Conservation (phyloP, 2,888 invertebrate genomes). For the Spatulosminthurus flaviceps region DNA sequence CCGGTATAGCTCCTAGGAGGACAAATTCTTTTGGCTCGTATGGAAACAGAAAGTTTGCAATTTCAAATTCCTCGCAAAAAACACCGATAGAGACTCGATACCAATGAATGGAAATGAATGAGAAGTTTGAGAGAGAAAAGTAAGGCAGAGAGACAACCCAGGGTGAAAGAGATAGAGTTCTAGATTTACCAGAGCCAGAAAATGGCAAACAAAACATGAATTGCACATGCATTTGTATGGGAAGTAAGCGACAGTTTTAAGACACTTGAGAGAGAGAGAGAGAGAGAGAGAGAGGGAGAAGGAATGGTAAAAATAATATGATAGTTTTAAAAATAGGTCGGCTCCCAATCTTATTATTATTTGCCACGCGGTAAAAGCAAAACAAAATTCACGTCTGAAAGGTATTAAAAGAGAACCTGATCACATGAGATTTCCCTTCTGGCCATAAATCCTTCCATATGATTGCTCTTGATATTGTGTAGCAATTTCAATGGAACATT, state of each 20-base stretch:
- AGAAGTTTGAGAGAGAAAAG: neutral
- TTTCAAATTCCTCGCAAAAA: too few relatives aligned
- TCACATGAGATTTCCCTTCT: conserved; percentile 2
- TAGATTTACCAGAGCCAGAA: neutral
- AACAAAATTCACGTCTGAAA: conserved; percentile 13
- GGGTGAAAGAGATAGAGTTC: neutral
- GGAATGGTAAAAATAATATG: conserved; percentile 19
- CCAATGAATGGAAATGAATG: neutral
- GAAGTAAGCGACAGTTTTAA: neutral
- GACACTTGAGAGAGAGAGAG: neutral
- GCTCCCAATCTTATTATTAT: conserved; percentile 30
- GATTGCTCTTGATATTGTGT: neutral
- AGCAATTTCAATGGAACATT: neutral
- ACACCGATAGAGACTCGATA: neutral
- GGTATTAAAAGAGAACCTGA: conserved; percentile 12
- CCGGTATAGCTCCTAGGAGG: too few relatives aligned
- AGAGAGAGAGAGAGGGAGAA: neutral
- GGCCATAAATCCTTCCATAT: neutral
- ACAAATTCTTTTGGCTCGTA: too few relatives aligned
- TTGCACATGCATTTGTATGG: neutral
- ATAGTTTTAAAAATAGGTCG: conserved; percentile 25
- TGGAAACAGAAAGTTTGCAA: too few relatives aligned
- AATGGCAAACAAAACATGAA: conserved; percentile 14
- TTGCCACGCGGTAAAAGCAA: neutral
- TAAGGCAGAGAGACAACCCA: neutral